A percentile compares a stretch with the other conserved stretches of the same genome.
These are phyloP conservation scores for Channallabes apus DNA, from an alignment of 2,797 vertebrate genomes.

Conservation along the genomic window DNA sequence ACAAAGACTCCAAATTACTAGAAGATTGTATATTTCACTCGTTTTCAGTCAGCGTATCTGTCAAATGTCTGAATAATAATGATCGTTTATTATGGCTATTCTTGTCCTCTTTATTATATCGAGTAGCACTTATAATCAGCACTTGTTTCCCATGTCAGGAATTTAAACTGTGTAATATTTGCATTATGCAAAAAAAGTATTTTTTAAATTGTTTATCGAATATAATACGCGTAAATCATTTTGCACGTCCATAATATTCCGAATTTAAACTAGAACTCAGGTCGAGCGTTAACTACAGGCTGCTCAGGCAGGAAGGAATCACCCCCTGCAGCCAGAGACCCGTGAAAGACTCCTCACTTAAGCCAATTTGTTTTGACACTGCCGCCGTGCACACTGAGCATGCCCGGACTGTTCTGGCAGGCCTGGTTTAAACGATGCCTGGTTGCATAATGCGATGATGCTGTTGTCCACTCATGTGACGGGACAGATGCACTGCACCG, in stretches of 20 bases:
- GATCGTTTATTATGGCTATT: slow-evolving; percentile 3
- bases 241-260: not conserved
- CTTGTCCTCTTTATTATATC: not conserved
- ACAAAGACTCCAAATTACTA: slow-evolving; percentile 19
- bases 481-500: slow-evolving; percentile 53
- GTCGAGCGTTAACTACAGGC: slow-evolving; percentile 6
- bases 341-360: slow-evolving; percentile 67
- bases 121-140: not conserved
- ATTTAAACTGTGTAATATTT: not conserved
- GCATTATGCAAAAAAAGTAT: not conserved
- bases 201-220: too few relatives aligned
- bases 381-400: slow-evolving; percentile 70
- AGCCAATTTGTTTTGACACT: slow-evolving; percentile 75
- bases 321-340: slow-evolving; percentile 63
- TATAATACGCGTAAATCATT: too few relatives aligned
- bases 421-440: slow-evolving; percentile 69
- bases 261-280: not conserved
- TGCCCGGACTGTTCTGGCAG: slow-evolving; percentile 64
- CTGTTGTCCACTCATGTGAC: slow-evolving; percentile 67
- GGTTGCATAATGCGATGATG: slow-evolving; percentile 73
- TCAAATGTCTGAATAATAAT: not conserved
- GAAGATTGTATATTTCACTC: not conserved
- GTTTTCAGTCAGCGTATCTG: not conserved
- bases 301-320: slow-evolving; percentile 38
- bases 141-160: not conserved